These are phyloP conservation scores for Megaustenia siamemsis DNA, from an alignment of 2,888 invertebrate genomes.

Conservation along the genomic window DNA sequence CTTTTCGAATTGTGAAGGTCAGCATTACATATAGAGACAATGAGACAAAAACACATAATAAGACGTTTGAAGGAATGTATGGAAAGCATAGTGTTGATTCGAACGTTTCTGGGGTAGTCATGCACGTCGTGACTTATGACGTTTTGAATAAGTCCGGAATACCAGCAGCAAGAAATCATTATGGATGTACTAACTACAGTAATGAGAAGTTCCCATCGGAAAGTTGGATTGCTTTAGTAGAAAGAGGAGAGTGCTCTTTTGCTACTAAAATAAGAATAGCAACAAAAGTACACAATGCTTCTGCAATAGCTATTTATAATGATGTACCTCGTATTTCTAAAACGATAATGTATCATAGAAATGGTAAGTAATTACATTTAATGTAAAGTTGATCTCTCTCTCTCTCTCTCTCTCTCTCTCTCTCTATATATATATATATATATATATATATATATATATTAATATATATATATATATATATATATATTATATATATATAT, in stretches of 20 bases:
- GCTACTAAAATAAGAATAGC: slow-evolving; percentile 91
- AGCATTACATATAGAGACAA: not conserved
- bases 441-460: too few species aligned
- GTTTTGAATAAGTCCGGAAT: not conserved
- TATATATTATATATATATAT: too few species aligned
- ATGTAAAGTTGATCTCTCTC: too few species aligned
- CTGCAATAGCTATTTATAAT: slow-evolving; percentile 91
- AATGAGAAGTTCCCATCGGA: slow-evolving; percentile 77
- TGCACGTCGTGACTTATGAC: not conserved
- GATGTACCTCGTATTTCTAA: too few species aligned
- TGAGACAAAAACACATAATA: not conserved
- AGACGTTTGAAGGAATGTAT: slow-evolving; percentile 8
- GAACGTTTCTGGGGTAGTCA: not conserved
- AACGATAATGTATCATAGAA: too few species aligned
- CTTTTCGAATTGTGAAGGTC: not conserved
- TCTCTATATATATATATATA: too few species aligned
- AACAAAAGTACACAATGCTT: slow-evolving; percentile 85
- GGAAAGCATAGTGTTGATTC: slow-evolving; percentile 15
- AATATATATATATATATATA: too few species aligned
- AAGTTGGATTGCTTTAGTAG: slow-evolving; percentile 90
- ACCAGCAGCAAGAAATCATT: slow-evolving; percentile 6
- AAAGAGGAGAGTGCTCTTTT: slow-evolving; percentile 89
- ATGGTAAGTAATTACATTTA: too few species aligned
- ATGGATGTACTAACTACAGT: slow-evolving; percentile 37
- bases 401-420: too few species aligned